A percentile compares a stretch with the other conserved stretches of the same genome.
Conservation (phyloP, 2,888 invertebrate species). For the Silvanus unidentatus region DNA sequence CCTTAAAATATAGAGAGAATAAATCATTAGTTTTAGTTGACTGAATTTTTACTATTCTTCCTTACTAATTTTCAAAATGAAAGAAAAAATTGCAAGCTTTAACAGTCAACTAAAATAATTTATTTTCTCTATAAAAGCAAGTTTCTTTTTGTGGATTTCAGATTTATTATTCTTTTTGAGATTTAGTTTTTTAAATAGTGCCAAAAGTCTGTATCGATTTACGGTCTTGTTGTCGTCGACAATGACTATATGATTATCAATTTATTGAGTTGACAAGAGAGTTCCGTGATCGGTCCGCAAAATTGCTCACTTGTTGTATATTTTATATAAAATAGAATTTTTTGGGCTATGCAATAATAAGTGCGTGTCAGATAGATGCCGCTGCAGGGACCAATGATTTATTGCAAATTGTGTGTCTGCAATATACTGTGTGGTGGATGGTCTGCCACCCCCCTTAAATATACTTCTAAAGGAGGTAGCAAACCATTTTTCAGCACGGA, state of each 20-base stretch:
- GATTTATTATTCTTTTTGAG: too few species aligned
- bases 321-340: too few species aligned
- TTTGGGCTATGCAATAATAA: slow-evolving; percentile 48
- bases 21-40: slow-evolving; percentile 24
- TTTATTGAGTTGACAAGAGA: slow-evolving; percentile 49
- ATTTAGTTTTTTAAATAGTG: too few species aligned
- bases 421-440: too few species aligned
- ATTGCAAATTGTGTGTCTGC: slow-evolving; percentile 36
- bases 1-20: slow-evolving; percentile 31
- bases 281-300: slow-evolving; percentile 48
- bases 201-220: too few species aligned
- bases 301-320: slow-evolving; percentile 48
- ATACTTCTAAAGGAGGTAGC: too few species aligned
- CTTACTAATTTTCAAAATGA: too few species aligned
- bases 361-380: slow-evolving; percentile 49
- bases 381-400: slow-evolving; percentile 50
- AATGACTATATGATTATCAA: slow-evolving; percentile 32
- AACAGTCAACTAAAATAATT: slow-evolving; percentile 31
- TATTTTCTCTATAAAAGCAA: slow-evolving; percentile 25
- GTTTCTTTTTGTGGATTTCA: background rate
- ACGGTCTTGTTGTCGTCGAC: too few species aligned
- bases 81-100: slow-evolving; percentile 13
- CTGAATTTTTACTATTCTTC: too few species aligned
- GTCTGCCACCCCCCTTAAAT: too few species aligned
- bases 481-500: too few species aligned